phyloP scores from a whole-genome alignment of 2,888 invertebrate species.

The Ennomos quercinarius region DNA sequence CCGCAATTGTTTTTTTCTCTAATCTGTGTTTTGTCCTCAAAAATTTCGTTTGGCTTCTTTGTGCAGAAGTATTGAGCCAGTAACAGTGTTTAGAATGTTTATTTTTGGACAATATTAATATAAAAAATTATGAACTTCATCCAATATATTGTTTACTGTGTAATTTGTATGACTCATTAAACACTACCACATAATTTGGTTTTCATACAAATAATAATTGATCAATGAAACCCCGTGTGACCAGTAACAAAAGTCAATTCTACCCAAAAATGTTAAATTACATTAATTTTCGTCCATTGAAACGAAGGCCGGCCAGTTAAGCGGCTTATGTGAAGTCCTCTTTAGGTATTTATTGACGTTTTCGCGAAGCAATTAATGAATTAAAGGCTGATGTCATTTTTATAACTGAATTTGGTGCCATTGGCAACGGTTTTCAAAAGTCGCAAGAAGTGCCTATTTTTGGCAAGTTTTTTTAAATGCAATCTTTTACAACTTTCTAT shows the following conservation, averaged over 20 bases:
- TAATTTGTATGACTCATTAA: too few species aligned
- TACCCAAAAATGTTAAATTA: constrained; percentile 31
- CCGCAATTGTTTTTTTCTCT: too few species aligned
- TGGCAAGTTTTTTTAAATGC: background rate
- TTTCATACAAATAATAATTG: constrained; percentile 11
- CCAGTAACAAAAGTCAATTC: constrained; percentile 15
- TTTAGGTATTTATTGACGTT: constrained; percentile 36
- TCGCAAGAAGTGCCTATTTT: background rate
- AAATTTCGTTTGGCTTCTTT: too few species aligned
- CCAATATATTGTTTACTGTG: too few species aligned
- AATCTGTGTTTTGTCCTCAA: too few species aligned
- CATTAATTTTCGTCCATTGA: constrained; percentile 34
- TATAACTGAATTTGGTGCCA: constrained; percentile 14
- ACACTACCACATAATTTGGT: too few species aligned
- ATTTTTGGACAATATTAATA: too few species aligned
- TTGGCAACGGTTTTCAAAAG: constrained; percentile 2
- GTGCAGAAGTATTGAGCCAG: too few species aligned
- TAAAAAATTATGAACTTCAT: too few species aligned
- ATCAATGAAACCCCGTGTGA: constrained; percentile 35
- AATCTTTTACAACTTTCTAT: too few species aligned
- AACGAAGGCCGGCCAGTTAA: constrained; percentile 35
- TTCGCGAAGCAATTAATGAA: constrained; percentile 38
- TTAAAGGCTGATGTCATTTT: constrained; percentile 35
- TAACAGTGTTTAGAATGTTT: too few species aligned
- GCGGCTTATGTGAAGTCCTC: constrained; percentile 40